Evolutionary conservation across 1,140 invertebrate species (phyloP).

Genomic region (Triops longicaudatus): DNA sequence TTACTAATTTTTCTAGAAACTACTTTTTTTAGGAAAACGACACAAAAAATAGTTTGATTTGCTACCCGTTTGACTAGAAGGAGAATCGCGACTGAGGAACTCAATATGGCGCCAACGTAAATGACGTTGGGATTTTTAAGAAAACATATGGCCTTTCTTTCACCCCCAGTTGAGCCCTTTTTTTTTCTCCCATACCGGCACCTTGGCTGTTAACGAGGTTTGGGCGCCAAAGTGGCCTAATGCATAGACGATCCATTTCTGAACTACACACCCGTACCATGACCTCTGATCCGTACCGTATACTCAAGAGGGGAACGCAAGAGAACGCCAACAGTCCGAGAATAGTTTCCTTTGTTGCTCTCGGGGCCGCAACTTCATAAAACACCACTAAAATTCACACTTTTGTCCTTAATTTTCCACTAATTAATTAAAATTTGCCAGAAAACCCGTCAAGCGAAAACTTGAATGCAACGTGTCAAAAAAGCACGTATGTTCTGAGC

Average conservation of each 20-base stretch:
- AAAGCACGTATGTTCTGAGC: too few relatives aligned
- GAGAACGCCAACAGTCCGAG: too few relatives aligned
- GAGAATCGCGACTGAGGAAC: neutral
- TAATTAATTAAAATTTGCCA: too few relatives aligned
- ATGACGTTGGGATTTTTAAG: neutral
- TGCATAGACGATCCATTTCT: neutral
- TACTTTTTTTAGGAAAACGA: too few relatives aligned
- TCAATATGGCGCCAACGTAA: neutral
- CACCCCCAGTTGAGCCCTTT: neutral
- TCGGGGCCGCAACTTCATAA: too few relatives aligned
- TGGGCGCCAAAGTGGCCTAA: neutral
- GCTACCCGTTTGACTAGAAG: neutral
- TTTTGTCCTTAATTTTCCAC: too few relatives aligned
- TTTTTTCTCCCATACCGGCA: neutral
- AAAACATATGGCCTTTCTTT: neutral
- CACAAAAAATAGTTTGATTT: neutral
- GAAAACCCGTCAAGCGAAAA: too few relatives aligned
- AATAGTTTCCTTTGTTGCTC: too few relatives aligned
- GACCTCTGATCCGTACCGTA: neutral
- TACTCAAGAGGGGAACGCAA: too few relatives aligned
- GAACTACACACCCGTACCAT: neutral
- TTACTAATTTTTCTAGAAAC: too few relatives aligned
- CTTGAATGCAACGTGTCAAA: too few relatives aligned
- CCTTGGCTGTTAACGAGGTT: neutral
- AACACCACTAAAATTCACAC: too few relatives aligned